Base-by-base conservation (phyloP, 2,797 vertebrate genomes). In the Catamblyrhynchus diadema region DNA sequence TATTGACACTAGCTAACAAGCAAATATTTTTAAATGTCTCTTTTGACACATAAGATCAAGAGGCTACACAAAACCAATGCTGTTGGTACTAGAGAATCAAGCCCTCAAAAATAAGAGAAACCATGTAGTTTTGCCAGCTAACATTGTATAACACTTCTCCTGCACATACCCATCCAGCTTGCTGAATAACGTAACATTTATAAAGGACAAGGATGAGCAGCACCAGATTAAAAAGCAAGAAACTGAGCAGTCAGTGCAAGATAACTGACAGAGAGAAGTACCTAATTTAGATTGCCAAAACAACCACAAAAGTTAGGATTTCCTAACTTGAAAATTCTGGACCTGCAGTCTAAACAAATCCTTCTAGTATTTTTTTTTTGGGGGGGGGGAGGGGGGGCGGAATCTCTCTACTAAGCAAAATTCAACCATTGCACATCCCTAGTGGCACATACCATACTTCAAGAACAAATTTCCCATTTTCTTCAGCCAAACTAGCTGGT, bases 191-290 rank as follows among this genome's bases (percentile, higher is more conserved):
- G 19, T 24, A 75, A 77, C n/a, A 39, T 32, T 64, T 77, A 65
- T 0, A 27, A 70, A 80, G 13, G 2, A 66, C 18, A 66, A 69
- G 12, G 15, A 79, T 3, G 3, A 69, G 5, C 5, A 79, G 18
- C 32, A 53, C 39, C 10, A 25, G 6, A 35, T 32, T 2, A 1
- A 8, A 2, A 47, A 10, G 4, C 12, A 18, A 8, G 37, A 30
- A 15, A n/a, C 17, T 10, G 23, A 84, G 19, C 22, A 66, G 9
- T 4, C 32, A 56, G 9, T 9, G 35, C 19, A 70, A 47, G 11
- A 19, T 4, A 82, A 72, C n/a, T 28, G 37, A 37, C 12, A 65
- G 1, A 67, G 23, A 51, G 11, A 70, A 67, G 21, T 20, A 73
- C 15, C 9, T 42, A 48, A 62, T n/a, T 69, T 50, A 64, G 51